Percentiles rank a stretch among this genome's conserved stretches.
phyloP scores from a whole-genome alignment of 2,797 vertebrate species.

The Eutrigla gurnardus region DNA sequence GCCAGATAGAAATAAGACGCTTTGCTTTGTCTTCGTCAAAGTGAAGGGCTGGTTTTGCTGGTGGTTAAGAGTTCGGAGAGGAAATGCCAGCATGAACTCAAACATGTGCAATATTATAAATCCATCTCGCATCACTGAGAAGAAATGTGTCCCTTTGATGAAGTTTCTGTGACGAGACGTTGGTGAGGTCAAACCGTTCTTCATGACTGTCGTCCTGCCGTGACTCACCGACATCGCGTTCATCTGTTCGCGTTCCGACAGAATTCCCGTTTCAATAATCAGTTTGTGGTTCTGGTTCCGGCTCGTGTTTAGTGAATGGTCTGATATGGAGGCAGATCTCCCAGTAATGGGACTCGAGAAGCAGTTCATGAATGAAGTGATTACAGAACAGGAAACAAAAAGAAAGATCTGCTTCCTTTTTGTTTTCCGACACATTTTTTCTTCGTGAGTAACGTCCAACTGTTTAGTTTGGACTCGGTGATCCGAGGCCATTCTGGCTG shows the following conservation, averaged over 20 bases:
- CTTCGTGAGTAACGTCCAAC: constrained; percentile 42
- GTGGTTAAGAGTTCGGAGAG: constrained; percentile 2
- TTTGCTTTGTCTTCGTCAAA: background rate
- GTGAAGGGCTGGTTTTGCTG: background rate
- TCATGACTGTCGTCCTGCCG: no score
- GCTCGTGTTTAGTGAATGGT: background rate
- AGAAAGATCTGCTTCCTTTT: constrained; percentile 8
- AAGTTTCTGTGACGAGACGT: constrained; percentile 42
- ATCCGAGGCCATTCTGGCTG: constrained; percentile 33
- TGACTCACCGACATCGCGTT: no score
- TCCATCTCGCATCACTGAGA: constrained; percentile 12
- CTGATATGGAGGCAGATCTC: background rate
- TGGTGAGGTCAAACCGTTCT: no score
- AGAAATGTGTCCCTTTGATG: constrained; percentile 19
- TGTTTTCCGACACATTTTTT: constrained; percentile 32
- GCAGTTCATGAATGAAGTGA: constrained; percentile 12
- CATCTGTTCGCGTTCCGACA: no score
- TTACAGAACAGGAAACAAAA: background rate
- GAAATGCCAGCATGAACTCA: constrained; percentile 18
- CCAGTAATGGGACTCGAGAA: background rate
- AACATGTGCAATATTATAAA: constrained; percentile 1
- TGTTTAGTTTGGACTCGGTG: constrained; percentile 48
- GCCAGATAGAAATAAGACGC: background rate
- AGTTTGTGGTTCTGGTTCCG: no score
- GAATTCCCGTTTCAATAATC: no score